These are phyloP conservation scores for Scomber colias DNA, from an alignment of 2,113 vertebrate genomes.

Conservation along the genomic window DNA sequence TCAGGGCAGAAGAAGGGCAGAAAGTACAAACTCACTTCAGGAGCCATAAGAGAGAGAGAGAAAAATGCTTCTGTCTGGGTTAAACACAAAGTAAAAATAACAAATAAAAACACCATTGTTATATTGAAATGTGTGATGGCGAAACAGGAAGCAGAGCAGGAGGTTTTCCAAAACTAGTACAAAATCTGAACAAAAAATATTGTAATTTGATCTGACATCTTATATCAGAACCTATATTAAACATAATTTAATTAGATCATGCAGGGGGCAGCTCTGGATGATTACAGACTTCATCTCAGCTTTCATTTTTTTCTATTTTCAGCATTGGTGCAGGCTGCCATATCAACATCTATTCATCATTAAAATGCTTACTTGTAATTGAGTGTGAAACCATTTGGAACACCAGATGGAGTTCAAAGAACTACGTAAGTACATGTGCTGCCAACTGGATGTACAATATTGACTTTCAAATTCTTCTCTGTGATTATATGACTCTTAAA, in stretches of 20 bases:
- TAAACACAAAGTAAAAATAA: not conserved
- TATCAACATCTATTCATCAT: constrained; percentile 7
- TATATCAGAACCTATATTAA: not conserved
- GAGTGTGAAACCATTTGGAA: not conserved
- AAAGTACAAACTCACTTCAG: not conserved
- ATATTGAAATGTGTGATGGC: too few relatives aligned
- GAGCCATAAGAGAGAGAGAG: not conserved
- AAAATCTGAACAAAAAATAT: not conserved
- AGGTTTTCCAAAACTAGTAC: not conserved
- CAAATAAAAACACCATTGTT: not conserved
- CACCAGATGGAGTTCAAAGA: not conserved
- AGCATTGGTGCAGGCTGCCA: not conserved
- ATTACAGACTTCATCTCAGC: not conserved
- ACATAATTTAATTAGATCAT: not conserved
- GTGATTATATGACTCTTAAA: too few relatives aligned
- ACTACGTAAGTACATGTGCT: not conserved
- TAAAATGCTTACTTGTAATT: constrained; percentile 1
- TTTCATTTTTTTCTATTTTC: constrained; percentile 39
- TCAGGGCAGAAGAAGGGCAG: not conserved
- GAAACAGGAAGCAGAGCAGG: not conserved
- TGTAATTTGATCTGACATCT: not conserved
- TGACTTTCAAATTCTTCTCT: not conserved
- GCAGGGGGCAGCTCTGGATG: not conserved
- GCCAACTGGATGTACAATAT: not conserved
- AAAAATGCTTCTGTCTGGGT: not conserved